phyloP scores from a whole-genome alignment of 2,888 invertebrate species.

The Fragum whitleyi region DNA sequence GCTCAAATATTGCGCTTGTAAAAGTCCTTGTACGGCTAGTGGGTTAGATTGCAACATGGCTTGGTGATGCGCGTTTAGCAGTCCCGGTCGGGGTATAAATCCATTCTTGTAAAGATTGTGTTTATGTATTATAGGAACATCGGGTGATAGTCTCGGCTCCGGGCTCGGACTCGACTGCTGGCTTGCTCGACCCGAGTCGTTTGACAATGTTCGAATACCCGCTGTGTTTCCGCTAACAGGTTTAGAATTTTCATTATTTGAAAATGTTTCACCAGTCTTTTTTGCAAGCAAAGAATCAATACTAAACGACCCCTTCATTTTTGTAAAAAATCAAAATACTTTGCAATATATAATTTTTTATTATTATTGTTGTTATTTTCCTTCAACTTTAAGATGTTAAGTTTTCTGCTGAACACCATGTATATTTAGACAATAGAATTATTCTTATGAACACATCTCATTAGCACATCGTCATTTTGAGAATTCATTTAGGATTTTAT shows the following conservation, averaged over 20 bases:
- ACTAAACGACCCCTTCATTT: constrained; percentile 89
- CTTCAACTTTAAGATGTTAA: too few relatives aligned
- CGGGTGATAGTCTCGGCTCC: constrained; percentile 71
- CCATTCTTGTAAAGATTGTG: constrained; percentile 59
- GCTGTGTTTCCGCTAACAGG: neutral
- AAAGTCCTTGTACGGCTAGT: constrained; percentile 66
- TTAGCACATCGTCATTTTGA: too few relatives aligned
- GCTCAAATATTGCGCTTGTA: constrained; percentile 69
- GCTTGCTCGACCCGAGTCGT: constrained; percentile 48
- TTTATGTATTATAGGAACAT: constrained; percentile 48
- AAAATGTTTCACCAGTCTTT: constrained; percentile 41
- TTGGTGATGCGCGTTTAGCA: constrained; percentile 72
- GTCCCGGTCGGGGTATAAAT: constrained; percentile 76
- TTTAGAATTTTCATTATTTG: constrained; percentile 19
- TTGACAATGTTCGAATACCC: constrained; percentile 11
- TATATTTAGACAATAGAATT: too few relatives aligned
- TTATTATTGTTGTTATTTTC: too few relatives aligned
- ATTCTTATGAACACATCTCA: too few relatives aligned
- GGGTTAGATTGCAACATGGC: constrained; percentile 66
- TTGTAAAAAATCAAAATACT: neutral
- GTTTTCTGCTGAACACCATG: too few relatives aligned
- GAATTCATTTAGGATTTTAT: too few relatives aligned
- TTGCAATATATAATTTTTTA: neutral
- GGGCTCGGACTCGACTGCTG: constrained; percentile 73
- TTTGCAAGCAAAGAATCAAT: constrained; percentile 94